Percentiles rank a stretch among this genome's conserved stretches.
Conservation (phyloP, 2,797 vertebrate genomes). For the Nothura maculosa region DNA sequence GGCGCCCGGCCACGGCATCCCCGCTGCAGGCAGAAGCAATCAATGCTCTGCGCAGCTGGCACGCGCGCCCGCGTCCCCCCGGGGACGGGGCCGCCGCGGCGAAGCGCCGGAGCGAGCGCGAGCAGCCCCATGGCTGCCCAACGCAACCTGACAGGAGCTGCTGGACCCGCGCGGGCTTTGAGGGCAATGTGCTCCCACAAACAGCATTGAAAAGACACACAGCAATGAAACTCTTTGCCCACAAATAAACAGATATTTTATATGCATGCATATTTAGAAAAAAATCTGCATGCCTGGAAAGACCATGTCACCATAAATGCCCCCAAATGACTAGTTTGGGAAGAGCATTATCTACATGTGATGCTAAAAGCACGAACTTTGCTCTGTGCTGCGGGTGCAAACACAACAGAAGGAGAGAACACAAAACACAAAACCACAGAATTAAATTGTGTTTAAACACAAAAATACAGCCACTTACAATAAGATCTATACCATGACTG, state of each 20-base stretch:
- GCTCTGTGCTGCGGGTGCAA: background rate
- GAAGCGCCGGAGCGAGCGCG: background rate
- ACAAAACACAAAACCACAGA: too few species aligned
- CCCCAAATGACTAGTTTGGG: background rate
- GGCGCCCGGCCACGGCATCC: constrained; percentile 88
- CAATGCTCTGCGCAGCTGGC: constrained; percentile 87
- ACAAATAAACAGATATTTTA: background rate
- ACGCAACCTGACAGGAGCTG: background rate
- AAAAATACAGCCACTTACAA: background rate
- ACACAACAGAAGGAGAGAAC: background rate
- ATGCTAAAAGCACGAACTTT: background rate
- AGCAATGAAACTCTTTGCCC: background rate
- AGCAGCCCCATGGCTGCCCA: background rate
- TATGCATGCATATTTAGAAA: background rate
- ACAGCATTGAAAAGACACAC: constrained; percentile 26
- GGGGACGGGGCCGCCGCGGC: constrained; percentile 63
- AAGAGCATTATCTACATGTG: constrained; percentile 20
- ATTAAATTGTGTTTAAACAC: background rate
- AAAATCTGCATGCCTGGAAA: background rate
- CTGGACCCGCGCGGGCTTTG: background rate
- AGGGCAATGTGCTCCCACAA: constrained; percentile 11
- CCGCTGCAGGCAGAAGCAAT: constrained; percentile 90
- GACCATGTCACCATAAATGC: constrained; percentile 43
- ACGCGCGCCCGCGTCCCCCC: constrained; percentile 74
- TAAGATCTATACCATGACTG: background rate